Base-by-base conservation (phyloP, 2,888 invertebrate species). In the Pachydiplax longipennis region DNA sequence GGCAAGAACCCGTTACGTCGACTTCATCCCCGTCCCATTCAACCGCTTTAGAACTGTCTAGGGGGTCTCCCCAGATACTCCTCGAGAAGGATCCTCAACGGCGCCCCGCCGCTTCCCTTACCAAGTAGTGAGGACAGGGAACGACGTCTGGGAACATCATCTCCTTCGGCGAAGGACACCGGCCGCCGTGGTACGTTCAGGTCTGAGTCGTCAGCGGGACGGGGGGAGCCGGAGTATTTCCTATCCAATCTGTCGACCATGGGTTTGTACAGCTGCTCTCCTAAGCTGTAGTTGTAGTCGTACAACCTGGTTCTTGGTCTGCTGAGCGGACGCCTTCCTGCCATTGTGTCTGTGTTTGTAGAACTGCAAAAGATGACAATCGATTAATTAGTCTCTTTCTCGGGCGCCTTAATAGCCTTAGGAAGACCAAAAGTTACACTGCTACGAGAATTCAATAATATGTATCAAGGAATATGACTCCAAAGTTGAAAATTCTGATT, bases 231-330 rank as follows among this genome's bases (percentile, higher is more conserved):
- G 91, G 95, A 95, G 93, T 95, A 95, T 94, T 97, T 97, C 92
- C 96, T 95, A 93, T 97, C 97, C 92, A 97, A 94, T 91, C 96
- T 95, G 93, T 97, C 97, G 83, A 97, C 94, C 92, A 97, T 96
- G 18, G 97, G 96, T 92, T 96, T 96, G 95, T 98, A 98, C 94
- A 97, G 97, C 93, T 96, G 97, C 94, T 97, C 97, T 91, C 97
- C 97, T 93, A 97, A 96, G 94, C 97, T 96, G 94, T 97, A 97
- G 94, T 97, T 98, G 94, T 97, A 97, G 93, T 97, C 97, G 94
- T 98, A 98, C 93, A 98, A 96, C 94, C 96, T 96, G 48, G 97
- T 97, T 93, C 97, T 95, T 92, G 97, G 96, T 93, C 97, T 95
- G 93, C 94, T 94, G 90, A 92, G 91, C 15, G 91, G 91, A 61